Base-by-base conservation (phyloP, 2,113 vertebrate genomes). In the Clarias gariepinus region DNA sequence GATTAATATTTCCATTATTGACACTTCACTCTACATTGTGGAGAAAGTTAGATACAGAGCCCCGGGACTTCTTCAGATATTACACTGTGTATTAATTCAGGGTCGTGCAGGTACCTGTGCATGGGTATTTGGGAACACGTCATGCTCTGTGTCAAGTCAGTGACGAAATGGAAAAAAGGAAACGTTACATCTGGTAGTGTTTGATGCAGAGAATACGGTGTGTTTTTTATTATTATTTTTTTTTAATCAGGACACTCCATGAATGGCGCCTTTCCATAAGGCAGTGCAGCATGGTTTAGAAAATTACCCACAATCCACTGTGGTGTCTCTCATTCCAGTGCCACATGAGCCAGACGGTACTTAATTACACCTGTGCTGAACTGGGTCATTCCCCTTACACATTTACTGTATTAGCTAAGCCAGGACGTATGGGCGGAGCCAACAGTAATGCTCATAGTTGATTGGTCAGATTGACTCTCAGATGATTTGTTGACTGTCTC, bases 1-100 rank as follows among this genome's bases (percentile, higher is more conserved):
- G 74, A 77, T 19, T 19, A 36, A 58, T 86, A 90, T 91, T 90
- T 89, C 60, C 85, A 90, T 91, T 88, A 89, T 89, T 79, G 85
- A 90, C 85, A 58, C 83, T 60, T 84, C 30, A 41, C 57, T 83
- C 76, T 53, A 57, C 18, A 53, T 9, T 30, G 71, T 3, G 58
- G 74, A 81, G 68, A 30, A 85, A 61, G 83, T 58, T 77, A 16
- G 15, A 28, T 36, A 28, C 28, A 47, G 47, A 80, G 73, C 61
- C 41, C 21, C 18, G 28, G 69, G 58, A 61, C 81, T 36, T 58
- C 30, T 30, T 16, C 10, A 0, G 47, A 28, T 41, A 52, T 63
- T 61, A 19, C 55, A 28, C 11, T 23, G 73, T 23, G 19, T 25
- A 21, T 10, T 74, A 12, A 47, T 47, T 74, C 19, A 10, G 23